Percentiles rank a stretch among this genome's conserved stretches.
These are phyloP conservation scores for Sycophaga agraensis DNA, from an alignment of 1,140 invertebrate species.

Conservation along the genomic window DNA sequence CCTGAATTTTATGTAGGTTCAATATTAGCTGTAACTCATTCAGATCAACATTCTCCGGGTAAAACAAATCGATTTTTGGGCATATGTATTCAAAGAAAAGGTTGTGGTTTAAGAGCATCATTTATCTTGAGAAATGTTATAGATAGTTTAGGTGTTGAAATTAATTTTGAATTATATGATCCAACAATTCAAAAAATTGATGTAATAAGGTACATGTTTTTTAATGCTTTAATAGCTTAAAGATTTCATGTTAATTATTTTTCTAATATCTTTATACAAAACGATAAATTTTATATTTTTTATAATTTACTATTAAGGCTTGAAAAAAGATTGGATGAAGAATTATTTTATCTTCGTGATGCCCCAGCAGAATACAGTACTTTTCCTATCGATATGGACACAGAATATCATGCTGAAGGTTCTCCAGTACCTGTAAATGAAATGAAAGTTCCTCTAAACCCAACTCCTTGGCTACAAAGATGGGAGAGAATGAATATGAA, in stretches of 20 bases:
- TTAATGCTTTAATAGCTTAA: neutral
- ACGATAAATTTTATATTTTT: too few relatives aligned
- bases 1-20: slow-evolving; percentile 98
- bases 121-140: slow-evolving; percentile 93
- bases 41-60: slow-evolving; percentile 82
- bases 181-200: slow-evolving; percentile 89
- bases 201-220: slow-evolving; percentile 44
- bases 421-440: slow-evolving; percentile 83
- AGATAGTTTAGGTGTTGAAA: slow-evolving; percentile 86
- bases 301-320: slow-evolving; percentile 57
- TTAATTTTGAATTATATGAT: slow-evolving; percentile 91
- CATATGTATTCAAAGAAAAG: slow-evolving; percentile 87
- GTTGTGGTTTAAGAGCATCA: slow-evolving; percentile 76
- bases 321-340: slow-evolving; percentile 91
- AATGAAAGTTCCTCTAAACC: slow-evolving; percentile 80
- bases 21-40: slow-evolving; percentile 87
- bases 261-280: too few relatives aligned
- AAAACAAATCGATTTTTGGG: slow-evolving; percentile 92
- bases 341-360: slow-evolving; percentile 90
- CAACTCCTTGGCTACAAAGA: slow-evolving; percentile 79
- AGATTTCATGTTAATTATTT: too few relatives aligned
- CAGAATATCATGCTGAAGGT: slow-evolving; percentile 75
- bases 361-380: slow-evolving; percentile 91
- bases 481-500: slow-evolving; percentile 83
- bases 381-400: slow-evolving; percentile 89